Conservation (phyloP, 1,140 invertebrate species). For the Bombus balteatus region DNA sequence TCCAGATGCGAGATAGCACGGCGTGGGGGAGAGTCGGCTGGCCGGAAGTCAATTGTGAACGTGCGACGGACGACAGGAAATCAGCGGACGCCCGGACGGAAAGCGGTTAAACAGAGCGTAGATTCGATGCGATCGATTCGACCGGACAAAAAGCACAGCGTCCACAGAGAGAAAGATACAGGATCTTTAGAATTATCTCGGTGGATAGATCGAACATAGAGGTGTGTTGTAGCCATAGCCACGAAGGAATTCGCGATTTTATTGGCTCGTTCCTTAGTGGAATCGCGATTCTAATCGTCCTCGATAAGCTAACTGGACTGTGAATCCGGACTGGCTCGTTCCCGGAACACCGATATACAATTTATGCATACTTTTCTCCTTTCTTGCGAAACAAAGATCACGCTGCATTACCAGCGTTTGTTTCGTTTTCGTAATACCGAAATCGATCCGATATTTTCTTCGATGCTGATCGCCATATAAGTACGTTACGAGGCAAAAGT, state of each 20-base stretch:
- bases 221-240: neutral
- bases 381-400: neutral
- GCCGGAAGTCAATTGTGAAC: conserved; percentile 65
- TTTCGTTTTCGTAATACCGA: neutral
- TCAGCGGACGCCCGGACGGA: conserved; percentile 60
- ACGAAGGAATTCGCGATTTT: conserved; percentile 16
- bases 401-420: no score
- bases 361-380: conserved; percentile 6
- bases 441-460: neutral
- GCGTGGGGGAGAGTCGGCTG: conserved; percentile 32
- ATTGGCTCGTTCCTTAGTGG: conserved; percentile 29
- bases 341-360: conserved; percentile 36
- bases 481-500: no score
- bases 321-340: conserved; percentile 49
- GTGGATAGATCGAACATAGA: neutral
- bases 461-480: no score
- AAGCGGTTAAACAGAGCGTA: conserved; percentile 69
- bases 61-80: conserved; percentile 61
- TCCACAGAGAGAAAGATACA: neutral
- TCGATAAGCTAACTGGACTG: conserved; percentile 49
- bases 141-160: neutral
- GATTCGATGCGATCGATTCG: conserved; percentile 31
- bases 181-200: conserved; percentile 29
- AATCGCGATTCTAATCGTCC: conserved; percentile 31
- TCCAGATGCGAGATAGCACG: neutral